Conservation (phyloP, 2,888 invertebrate species). For the Oscheius myriophilus region DNA sequence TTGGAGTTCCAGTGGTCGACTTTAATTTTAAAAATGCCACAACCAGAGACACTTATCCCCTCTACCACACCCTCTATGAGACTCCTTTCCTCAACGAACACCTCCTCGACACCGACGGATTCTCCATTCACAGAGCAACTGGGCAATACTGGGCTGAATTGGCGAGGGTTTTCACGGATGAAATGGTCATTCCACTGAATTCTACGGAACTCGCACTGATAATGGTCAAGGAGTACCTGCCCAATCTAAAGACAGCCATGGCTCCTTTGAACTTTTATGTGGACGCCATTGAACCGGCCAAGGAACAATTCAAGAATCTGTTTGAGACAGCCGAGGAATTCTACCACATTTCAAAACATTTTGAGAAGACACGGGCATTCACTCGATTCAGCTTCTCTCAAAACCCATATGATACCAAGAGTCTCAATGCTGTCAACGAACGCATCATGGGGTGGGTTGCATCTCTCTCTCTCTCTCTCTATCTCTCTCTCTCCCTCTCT, state of each 20-base stretch:
- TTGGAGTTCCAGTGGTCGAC: slow-evolving; percentile 73
- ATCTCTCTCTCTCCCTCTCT: not conserved
- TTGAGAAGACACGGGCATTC: slow-evolving; percentile 41
- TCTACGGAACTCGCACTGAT: slow-evolving; percentile 66
- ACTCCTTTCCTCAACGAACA: slow-evolving; percentile 69
- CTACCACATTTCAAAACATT: slow-evolving; percentile 39
- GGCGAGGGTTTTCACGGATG: slow-evolving; percentile 71
- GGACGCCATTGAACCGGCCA: slow-evolving; percentile 37
- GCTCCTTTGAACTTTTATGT: slow-evolving; percentile 34
- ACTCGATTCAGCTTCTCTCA: slow-evolving; percentile 40
- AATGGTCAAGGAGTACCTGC: slow-evolving; percentile 51
- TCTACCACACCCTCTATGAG: slow-evolving; percentile 70
- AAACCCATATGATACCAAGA: slow-evolving; percentile 54
- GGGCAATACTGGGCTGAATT: slow-evolving; percentile 72
- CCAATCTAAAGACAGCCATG: slow-evolving; percentile 43
- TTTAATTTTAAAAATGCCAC: slow-evolving; percentile 67
- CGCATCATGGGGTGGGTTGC: slow-evolving; percentile 47
- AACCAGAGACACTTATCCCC: slow-evolving; percentile 60
- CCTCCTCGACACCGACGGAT: slow-evolving; percentile 61
- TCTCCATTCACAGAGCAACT: slow-evolving; percentile 70
- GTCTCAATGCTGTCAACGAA: slow-evolving; percentile 52
- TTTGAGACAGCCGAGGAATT: slow-evolving; percentile 37
- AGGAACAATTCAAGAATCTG: slow-evolving; percentile 34
- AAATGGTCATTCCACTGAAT: slow-evolving; percentile 71
- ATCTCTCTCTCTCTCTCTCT: not conserved